Base-by-base conservation (phyloP, 2,888 invertebrate genomes). In the Drosophila engyochracea region DNA sequence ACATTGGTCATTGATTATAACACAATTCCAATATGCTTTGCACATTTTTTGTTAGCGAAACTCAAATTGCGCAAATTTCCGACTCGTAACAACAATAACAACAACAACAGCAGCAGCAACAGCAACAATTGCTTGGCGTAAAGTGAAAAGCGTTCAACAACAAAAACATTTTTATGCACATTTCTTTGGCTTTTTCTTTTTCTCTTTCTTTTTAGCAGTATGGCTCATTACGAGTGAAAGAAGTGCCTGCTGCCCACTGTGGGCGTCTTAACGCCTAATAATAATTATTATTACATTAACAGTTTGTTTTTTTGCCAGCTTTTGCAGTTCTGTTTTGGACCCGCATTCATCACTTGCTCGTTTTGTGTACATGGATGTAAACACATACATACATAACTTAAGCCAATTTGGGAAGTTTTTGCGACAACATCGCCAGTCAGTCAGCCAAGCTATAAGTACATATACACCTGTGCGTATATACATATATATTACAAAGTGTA, bases 281-380 rank as follows among this genome's bases (percentile, higher is more conserved):
- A 88, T 85, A 88, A 88, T 88, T 88, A 83, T 88, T 85, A 85
- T 88, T 82, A 85, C 88, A 82, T 82, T 85, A 85, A 88, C 88
- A 66, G 80, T 71, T 71, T 61, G 83, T 67, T 22, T 14, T 49
- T 53, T 55, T 35, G 39, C 30, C 49, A 47, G 44, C 33, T 59
- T 61, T 76, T 53, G 53, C 57, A 61, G 39, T 62, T 62, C 30
- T 60, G 53, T 60, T 76, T 76, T 61, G 57, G 62, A 53, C 52
- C 74, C 61, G 57, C 53, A 65, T 78, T 78, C 64, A 72, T 44
- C 73, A 60, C 61, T 37, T 51, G 30, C 53, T 14, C 49, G 44
- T 58, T 55, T 30, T 53, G n/a, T 30, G 14, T 5, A 22, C 41
- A 30, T 4, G 9, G 9, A 22, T n/a, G 12, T 31, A 30, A 12